These are phyloP conservation scores for Drosophila neotestacea DNA, from an alignment of 2,888 invertebrate genomes.

Conservation along the genomic window DNA sequence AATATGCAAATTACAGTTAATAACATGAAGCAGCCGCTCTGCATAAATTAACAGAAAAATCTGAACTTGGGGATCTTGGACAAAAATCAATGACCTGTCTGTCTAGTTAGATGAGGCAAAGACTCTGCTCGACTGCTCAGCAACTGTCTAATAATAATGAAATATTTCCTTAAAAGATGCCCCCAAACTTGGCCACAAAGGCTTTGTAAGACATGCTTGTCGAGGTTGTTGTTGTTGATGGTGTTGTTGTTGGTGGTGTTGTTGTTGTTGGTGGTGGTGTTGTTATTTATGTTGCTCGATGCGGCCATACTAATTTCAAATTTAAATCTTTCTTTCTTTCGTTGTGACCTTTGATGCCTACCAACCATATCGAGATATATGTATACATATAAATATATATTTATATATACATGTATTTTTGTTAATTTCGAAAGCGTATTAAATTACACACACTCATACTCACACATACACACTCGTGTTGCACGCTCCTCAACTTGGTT, in stretches of 20 bases:
- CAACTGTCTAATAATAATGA: conserved; percentile 82
- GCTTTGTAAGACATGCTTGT: conserved; percentile 44
- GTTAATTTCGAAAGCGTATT: conserved; percentile 81
- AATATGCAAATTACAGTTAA: conserved; percentile 74
- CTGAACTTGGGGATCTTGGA: conserved; percentile 28
- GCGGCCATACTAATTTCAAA: conserved; percentile 73
- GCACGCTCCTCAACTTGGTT: conserved; percentile 26
- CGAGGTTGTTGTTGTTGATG: conserved; percentile 34
- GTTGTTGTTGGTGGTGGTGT: conserved; percentile 26
- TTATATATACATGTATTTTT: conserved; percentile 53
- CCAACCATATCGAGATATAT: conserved; percentile 54
- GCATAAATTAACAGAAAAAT: conserved; percentile 65
- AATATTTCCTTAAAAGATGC: conserved; percentile 67
- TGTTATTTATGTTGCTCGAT: conserved; percentile 66
- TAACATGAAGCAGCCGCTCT: conserved; percentile 52
- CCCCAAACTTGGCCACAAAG: conserved; percentile 36
- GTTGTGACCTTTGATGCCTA: conserved; percentile 78
- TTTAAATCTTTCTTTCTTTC: conserved; percentile 66
- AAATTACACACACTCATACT: conserved; percentile 68
- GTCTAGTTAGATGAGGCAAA: conserved; percentile 21
- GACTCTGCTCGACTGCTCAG: conserved; percentile 51
- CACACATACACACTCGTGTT: conserved; percentile 14
- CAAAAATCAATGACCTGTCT: conserved; percentile 69
- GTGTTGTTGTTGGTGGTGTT: not conserved
- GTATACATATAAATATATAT: conserved; percentile 11